These are phyloP conservation scores for Taeniopygia guttata DNA, from an alignment of 2,797 vertebrate species.

Conservation along the genomic window DNA sequence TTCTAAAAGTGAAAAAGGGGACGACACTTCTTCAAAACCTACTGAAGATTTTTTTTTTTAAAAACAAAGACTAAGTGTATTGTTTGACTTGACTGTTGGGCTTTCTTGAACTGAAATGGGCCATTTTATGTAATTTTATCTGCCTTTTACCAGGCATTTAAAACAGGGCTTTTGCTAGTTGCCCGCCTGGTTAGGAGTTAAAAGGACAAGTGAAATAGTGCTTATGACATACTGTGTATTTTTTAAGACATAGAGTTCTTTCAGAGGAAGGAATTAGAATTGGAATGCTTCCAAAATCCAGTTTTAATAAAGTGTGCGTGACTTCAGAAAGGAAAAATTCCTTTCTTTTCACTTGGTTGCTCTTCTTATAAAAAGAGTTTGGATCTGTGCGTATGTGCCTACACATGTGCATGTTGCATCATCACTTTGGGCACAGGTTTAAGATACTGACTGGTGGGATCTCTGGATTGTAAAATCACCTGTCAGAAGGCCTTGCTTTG, in stretches of 20 bases:
- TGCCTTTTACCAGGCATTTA: neutral
- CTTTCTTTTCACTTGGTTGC: neutral
- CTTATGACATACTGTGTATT: neutral
- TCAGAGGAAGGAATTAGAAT: neutral
- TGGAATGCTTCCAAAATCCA: neutral
- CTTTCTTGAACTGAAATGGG: neutral
- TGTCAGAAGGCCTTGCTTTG: neutral
- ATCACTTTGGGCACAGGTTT: neutral
- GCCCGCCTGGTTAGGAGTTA: neutral
- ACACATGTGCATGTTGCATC: accelerated
- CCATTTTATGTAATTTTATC: neutral
- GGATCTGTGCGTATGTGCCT: neutral
- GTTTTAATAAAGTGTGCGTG: neutral
- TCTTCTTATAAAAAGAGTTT: neutral
- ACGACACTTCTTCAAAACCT: neutral
- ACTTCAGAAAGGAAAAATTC: neutral
- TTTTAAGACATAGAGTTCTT: neutral
- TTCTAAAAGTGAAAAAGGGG: neutral
- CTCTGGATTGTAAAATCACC: neutral
- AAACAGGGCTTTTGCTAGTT: neutral
- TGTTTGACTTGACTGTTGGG: neutral
- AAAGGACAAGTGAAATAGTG: neutral
- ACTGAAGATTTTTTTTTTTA: neutral
- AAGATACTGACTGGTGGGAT: neutral
- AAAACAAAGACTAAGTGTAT: neutral